Conservation (phyloP, 23 tunicate genomes). For the Halocynthia aurantium region DNA sequence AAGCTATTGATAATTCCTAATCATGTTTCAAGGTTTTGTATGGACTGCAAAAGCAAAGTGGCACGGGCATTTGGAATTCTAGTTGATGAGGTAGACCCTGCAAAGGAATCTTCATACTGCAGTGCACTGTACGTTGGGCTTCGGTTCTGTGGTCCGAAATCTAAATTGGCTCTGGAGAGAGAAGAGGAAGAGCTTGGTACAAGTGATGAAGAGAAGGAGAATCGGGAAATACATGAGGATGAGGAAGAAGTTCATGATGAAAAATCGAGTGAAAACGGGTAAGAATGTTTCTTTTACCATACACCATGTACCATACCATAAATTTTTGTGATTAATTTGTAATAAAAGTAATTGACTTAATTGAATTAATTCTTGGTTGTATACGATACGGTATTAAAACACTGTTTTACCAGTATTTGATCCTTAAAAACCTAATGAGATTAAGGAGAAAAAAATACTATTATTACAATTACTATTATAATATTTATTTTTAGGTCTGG, state of each 20-base stretch:
- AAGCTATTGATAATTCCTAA: no score
- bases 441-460: constrained; percentile 2
- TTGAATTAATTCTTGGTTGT: no score
- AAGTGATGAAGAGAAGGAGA: constrained; percentile 7
- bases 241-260: not conserved
- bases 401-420: no score
- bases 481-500: not conserved
- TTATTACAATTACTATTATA: not conserved
- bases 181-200: constrained; percentile 4
- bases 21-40: constrained; percentile 38
- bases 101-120: constrained; percentile 47
- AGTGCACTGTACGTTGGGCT: constrained; percentile 24
- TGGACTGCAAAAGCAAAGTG: constrained; percentile 79
- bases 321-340: no score
- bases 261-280: not conserved
- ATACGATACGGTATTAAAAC: no score
- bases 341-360: no score
- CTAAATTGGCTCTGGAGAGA: constrained; percentile 6
- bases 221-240: not conserved
- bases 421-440: not conserved
- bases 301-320: no score
- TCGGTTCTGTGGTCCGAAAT: constrained; percentile 27
- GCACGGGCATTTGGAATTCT: constrained; percentile 63
- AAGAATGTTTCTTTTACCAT: not conserved
- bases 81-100: constrained; percentile 49